Conservation (phyloP, 2,113 vertebrate genomes). For the human region DNA sequence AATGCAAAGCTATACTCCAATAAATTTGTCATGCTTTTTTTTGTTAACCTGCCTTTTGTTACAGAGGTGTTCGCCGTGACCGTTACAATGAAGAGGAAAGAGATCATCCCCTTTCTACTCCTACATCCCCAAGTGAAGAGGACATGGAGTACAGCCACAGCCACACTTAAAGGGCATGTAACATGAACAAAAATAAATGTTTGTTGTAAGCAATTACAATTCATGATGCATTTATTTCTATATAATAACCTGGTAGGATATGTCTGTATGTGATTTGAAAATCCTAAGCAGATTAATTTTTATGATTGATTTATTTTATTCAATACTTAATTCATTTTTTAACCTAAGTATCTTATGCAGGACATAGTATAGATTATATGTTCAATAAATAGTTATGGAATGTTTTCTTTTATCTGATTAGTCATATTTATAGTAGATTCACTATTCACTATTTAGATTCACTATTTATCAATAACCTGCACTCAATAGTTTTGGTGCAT, state of each 20-base stretch:
- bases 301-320: background rate
- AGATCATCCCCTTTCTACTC: background rate
- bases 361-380: background rate
- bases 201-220: background rate
- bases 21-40: background rate
- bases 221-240: background rate
- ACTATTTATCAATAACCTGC: background rate
- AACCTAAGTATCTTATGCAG: background rate
- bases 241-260: background rate
- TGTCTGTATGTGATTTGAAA: background rate
- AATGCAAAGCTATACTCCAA: background rate
- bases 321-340: background rate
- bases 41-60: background rate
- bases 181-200: background rate
- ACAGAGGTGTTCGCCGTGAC: background rate
- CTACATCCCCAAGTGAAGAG: background rate
- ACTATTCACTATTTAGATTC: background rate
- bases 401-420: background rate
- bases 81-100: background rate
- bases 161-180: background rate
- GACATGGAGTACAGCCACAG: background rate
- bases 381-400: background rate
- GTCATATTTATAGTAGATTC: background rate
- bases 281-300: background rate
- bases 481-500: background rate